phyloP scores from a whole-genome alignment of 2,888 invertebrate species.

The Periphyllus acericola region DNA sequence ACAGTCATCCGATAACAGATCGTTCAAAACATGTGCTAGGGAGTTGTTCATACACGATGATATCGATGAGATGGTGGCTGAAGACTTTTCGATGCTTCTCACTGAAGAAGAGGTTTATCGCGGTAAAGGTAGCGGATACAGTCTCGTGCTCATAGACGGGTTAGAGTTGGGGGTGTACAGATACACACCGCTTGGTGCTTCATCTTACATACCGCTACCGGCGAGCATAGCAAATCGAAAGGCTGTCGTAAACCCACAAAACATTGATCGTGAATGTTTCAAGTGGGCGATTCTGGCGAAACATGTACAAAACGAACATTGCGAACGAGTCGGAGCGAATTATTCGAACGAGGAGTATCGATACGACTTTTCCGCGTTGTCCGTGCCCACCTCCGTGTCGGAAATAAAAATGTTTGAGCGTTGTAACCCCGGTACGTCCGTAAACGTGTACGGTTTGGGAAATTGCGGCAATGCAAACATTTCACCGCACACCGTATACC shows the following conservation, averaged over 20 bases:
- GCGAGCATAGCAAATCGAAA: background rate
- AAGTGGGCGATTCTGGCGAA: constrained; percentile 1
- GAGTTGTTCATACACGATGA: background rate
- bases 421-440: too few species aligned
- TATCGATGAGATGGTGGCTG: background rate
- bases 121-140: background rate
- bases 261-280: background rate
- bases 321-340: background rate
- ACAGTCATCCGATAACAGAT: background rate
- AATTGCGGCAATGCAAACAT: too few species aligned
- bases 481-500: background rate
- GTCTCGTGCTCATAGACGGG: background rate
- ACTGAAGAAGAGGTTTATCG: background rate
- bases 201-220: background rate
- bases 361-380: background rate
- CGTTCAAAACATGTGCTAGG: background rate
- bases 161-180: background rate
- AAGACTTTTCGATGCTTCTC: background rate
- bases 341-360: background rate
- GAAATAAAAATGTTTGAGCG: constrained; percentile 1
- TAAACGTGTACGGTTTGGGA: background rate
- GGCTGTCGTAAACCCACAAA: background rate
- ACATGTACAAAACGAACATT: background rate
- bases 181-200: background rate
- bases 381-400: background rate